Evolutionary conservation across 2,797 vertebrate species (phyloP).

Genomic region (Typhlichthys eigenmanni): DNA sequence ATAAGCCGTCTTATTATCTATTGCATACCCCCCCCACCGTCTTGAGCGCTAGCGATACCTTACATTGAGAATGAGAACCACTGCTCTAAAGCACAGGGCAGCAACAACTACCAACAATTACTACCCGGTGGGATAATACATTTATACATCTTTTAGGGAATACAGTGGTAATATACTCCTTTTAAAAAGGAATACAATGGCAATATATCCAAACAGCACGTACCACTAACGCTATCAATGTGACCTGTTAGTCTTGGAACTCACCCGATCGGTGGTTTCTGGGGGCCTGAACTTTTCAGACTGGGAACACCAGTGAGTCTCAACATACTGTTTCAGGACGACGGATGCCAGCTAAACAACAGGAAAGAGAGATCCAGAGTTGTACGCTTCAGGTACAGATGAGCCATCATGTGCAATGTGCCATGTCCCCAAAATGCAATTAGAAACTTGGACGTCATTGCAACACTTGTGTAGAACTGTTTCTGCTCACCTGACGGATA

Average conservation of each 20-base stretch:
- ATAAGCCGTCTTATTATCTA: too few species aligned
- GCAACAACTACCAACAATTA: too few species aligned
- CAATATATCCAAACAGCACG: too few species aligned
- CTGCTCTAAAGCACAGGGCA: too few species aligned
- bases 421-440: background rate
- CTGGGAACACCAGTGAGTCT: constrained; percentile 98
- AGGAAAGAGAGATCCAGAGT: background rate
- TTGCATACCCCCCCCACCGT: too few species aligned
- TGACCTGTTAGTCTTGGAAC: constrained; percentile 4
- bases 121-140: too few species aligned
- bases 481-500: constrained; percentile 89
- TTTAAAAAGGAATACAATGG: too few species aligned
- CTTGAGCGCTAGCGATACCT: too few species aligned
- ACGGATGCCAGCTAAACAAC: constrained; percentile 89
- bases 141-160: too few species aligned
- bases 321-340: constrained; percentile 97
- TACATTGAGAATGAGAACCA: too few species aligned
- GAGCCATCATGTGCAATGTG: background rate
- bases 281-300: constrained; percentile 96
- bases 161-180: too few species aligned
- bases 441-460: background rate
- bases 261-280: constrained; percentile 95
- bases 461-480: background rate
- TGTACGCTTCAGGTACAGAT: background rate
- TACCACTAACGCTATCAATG: too few species aligned